Evolutionary conservation across 2,797 vertebrate species (phyloP).

Genomic region (Rhabdomys pumilio): DNA sequence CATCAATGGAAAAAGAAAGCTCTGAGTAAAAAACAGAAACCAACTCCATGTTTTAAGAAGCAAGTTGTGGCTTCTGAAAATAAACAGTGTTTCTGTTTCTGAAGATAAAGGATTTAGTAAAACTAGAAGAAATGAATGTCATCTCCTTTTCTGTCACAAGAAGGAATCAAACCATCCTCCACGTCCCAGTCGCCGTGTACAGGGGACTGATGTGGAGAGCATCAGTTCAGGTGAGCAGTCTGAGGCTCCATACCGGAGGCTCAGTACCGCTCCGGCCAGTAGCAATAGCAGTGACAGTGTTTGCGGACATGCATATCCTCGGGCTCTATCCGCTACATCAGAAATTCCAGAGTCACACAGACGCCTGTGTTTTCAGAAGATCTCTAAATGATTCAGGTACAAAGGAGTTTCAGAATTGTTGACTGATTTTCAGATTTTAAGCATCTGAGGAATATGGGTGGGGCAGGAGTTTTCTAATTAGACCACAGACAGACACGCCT

Average conservation of each 20-base stretch:
- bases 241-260: too few relatives aligned
- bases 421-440: constrained; percentile 64
- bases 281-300: background rate
- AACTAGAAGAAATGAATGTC: background rate
- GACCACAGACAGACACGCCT: constrained; percentile 70
- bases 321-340: background rate
- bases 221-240: accelerated
- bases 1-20: constrained; percentile 59
- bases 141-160: background rate
- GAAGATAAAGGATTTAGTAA: constrained; percentile 14
- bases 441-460: constrained; percentile 72
- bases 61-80: constrained; percentile 58
- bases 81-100: constrained; percentile 35
- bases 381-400: background rate
- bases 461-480: constrained; percentile 76
- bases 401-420: background rate
- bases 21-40: background rate
- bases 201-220: background rate
- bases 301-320: background rate
- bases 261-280: background rate
- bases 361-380: background rate
- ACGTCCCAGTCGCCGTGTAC: accelerated
- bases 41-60: background rate
- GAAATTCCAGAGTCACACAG: background rate
- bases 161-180: background rate